Percentiles rank a stretch among this genome's conserved stretches.
Conservation (phyloP, 2,797 vertebrate genomes). For the Peromyscus aztecus region DNA sequence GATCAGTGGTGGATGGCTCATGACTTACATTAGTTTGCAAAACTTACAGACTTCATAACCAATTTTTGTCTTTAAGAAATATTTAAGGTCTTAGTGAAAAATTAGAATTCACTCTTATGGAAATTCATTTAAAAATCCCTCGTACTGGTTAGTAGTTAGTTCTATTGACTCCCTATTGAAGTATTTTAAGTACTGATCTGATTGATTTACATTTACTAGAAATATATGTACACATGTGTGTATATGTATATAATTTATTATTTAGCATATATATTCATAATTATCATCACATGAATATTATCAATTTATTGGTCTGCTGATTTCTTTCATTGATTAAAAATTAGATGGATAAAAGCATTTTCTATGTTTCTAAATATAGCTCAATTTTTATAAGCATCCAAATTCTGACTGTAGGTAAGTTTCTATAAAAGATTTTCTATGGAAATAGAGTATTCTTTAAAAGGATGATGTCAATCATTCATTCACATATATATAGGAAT, state of each 20-base stretch:
- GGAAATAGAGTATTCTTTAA: not conserved
- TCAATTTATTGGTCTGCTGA: not conserved
- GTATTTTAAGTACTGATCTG: not conserved
- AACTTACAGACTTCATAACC: not conserved
- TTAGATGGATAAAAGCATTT: not conserved
- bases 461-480: not conserved
- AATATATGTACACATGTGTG: not conserved
- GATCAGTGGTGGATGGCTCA: not conserved
- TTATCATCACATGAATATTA: not conserved
- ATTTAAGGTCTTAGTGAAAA: not conserved
- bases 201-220: not conserved
- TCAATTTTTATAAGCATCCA: not conserved
- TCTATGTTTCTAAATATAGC: not conserved
- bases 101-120: not conserved
- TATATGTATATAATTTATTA: not conserved
- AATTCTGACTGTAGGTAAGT: not conserved
- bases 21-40: not conserved
- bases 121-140: not conserved
- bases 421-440: not conserved
- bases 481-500: not conserved
- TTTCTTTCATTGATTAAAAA: not conserved
- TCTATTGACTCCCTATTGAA: not conserved
- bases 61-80: not conserved
- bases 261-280: not conserved
- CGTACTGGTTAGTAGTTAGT: not conserved